phyloP scores from a whole-genome alignment of 2,888 invertebrate species.

The Atherix ibis region DNA sequence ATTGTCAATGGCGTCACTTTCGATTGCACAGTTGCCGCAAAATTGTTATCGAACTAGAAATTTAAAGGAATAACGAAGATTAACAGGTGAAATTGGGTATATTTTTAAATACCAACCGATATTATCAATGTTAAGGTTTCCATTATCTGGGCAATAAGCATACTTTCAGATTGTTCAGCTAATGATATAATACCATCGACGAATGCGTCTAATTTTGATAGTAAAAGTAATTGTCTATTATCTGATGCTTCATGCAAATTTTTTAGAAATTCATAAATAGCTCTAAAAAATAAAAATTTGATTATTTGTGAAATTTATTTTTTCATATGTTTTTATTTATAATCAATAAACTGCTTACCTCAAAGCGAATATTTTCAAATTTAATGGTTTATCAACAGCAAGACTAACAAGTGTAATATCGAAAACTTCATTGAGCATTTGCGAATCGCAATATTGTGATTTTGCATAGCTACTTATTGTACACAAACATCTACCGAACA shows the following conservation, averaged over 20 bases:
- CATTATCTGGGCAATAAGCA: constrained; percentile 36
- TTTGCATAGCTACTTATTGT: constrained; percentile 29
- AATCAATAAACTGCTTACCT: constrained; percentile 15
- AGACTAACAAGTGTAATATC: constrained; percentile 25
- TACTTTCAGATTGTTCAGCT: constrained; percentile 34
- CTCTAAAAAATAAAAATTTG: constrained; percentile 13
- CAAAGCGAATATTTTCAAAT: constrained; percentile 27
- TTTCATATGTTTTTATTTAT: neutral
- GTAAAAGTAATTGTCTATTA: constrained; percentile 27
- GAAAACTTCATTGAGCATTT: constrained; percentile 27
- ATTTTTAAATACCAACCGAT: constrained; percentile 26
- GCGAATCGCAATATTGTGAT: constrained; percentile 26
- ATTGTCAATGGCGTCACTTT: constrained; percentile 49
- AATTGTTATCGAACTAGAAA: constrained; percentile 41
- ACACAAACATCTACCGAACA: constrained; percentile 30
- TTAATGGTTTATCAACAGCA: constrained; percentile 24
- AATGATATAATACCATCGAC: constrained; percentile 35
- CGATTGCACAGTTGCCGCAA: constrained; percentile 43
- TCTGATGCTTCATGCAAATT: constrained; percentile 34
- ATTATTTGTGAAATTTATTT: neutral
- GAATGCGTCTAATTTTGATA: constrained; percentile 37
- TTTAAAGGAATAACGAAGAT: constrained; percentile 5
- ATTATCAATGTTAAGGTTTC: constrained; percentile 38
- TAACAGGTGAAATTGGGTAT: neutral
- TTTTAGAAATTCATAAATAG: constrained; percentile 30